Evolutionary conservation across 2,797 vertebrate species (phyloP), one percentile per base, ranked within the genome.

Genomic region (Lycodopsis pacificus): DNA sequence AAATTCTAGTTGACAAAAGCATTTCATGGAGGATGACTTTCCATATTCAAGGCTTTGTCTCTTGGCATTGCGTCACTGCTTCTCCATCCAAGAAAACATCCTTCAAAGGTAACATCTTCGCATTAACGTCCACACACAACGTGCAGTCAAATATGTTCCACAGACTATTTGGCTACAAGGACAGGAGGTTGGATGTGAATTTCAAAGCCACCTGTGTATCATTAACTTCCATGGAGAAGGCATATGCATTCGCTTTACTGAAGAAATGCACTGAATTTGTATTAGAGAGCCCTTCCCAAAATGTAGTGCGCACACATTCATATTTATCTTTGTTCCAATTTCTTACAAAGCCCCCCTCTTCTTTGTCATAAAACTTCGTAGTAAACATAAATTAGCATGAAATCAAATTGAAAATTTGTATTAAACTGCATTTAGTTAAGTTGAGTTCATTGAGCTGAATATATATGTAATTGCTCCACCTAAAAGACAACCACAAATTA

Each of bases 11-110:
- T 63, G 70, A 75, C 42, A 76, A 75, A 36, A 72, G 10, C 34
- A 34, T 58, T 64, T 64, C 56, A 56, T 22, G n/a, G 56, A 40
- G 7, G 34, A 34, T 53, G 38, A 22, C 30, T 85, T 53, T 76
- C 48, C 27, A 63, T 67, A 58, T 72, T 72, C 46, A 69, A 14
- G 7, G 46, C 61, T 67, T 72, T 2, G 7, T 44, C 15, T 57
- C 64, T 57, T 61, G 53, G 63, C 66, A 40, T 30, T 15, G 12
- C 19, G 13, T 65, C 38, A 25, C 7, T 32, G 5, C 12, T 36
- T 73, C 46, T 78, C 58, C 6, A 44, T 65, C 64, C 58, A 72
- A 44, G 5, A 81, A 77, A 77, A 58, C 17, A n/a, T 67, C 63
- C 46, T 22, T 68, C 38, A 78, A 64, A 63, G 27, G 63, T 71